phyloP scores from a whole-genome alignment of 2,797 vertebrate genomes.

The Psittacula derbiana region DNA sequence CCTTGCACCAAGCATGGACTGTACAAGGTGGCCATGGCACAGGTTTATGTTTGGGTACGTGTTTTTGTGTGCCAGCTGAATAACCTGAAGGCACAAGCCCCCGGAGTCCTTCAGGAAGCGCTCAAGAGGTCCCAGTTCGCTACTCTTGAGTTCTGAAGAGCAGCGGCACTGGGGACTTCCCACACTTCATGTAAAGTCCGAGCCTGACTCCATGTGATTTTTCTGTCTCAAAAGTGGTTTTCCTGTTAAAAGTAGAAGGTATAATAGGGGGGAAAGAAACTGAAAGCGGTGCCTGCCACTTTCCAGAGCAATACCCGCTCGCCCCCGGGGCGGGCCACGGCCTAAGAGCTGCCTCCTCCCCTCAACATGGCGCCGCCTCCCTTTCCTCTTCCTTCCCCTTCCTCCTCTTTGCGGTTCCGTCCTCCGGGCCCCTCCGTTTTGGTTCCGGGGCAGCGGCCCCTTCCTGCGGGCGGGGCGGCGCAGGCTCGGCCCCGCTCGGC shows the following conservation, averaged over 20 bases:
- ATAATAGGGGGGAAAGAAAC: accelerated
- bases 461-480: slow-evolving; percentile 26
- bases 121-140: background rate
- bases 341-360: background rate
- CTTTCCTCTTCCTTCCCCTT: too few species aligned
- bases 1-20: accelerated
- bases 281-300: accelerated
- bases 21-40: background rate
- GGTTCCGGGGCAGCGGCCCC: slow-evolving; percentile 38
- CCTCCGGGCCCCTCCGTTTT: background rate
- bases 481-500: background rate
- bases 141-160: too few species aligned
- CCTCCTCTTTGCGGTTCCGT: background rate
- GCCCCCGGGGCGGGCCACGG: too few species aligned
- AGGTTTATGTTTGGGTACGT: accelerated
- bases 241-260: accelerated
- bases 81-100: too few species aligned
- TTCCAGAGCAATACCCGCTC: accelerated
- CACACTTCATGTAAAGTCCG: accelerated
- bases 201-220: accelerated
- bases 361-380: background rate
- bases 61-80: accelerated
- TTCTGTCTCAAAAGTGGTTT: accelerated
- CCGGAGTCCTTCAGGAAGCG: accelerated
- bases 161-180: accelerated